A percentile compares a stretch with the other conserved stretches of the same genome.
phyloP scores from a whole-genome alignment of 2,888 invertebrate genomes.

The Nemapogon koenigi region DNA sequence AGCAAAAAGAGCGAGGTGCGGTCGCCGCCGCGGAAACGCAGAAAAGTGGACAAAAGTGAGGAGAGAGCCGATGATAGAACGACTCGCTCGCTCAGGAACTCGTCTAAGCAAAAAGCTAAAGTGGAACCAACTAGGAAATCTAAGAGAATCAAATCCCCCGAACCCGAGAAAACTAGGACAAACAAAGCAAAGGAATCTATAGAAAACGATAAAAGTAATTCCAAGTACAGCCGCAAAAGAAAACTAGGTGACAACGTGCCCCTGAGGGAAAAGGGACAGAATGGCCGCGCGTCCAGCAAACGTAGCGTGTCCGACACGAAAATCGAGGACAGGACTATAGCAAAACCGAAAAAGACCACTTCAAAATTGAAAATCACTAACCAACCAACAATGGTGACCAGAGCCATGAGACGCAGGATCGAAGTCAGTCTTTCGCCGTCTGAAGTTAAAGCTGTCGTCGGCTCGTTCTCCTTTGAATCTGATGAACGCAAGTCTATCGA shows the following conservation, averaged over 20 bases:
- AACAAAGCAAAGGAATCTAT: conserved; percentile 43
- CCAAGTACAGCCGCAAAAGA: conserved; percentile 36
- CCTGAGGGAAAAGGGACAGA: conserved; percentile 50
- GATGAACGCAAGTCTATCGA: conserved; percentile 32
- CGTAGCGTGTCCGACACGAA: conserved; percentile 23
- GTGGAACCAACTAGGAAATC: neutral
- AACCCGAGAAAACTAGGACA: conserved; percentile 27
- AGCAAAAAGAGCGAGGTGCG: conserved; percentile 26
- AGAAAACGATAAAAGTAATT: conserved; percentile 41
- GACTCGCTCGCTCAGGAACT: neutral
- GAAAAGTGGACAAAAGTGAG: conserved; percentile 17
- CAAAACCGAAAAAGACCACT: conserved; percentile 33
- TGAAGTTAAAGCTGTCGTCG: conserved; percentile 31
- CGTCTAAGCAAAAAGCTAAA: neutral
- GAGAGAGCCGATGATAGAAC: neutral
- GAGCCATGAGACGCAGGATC: conserved; percentile 36
- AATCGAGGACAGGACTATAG: conserved; percentile 25
- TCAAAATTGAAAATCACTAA: conserved; percentile 19
- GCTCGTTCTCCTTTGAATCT: conserved; percentile 43
- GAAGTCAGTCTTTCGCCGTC: conserved; percentile 47
- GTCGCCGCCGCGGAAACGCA: conserved; percentile 45
- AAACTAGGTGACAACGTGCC: conserved; percentile 46
- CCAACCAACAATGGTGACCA: conserved; percentile 36
- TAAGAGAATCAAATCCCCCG: conserved; percentile 4
- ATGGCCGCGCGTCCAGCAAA: conserved; percentile 29